phyloP scores from a whole-genome alignment of 2,113 vertebrate genomes.

The human region GRCh38 chr4:101167001-101167500 shows the following conservation, averaged over 20 bases:
- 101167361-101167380: not conserved
- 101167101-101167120: conserved; percentile 38
- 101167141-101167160: not conserved
- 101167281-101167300: not conserved
- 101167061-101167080: not conserved
- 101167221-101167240: not conserved
- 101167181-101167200: not conserved
- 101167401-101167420: not conserved
- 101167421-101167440: not conserved
- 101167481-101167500: not conserved
- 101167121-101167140: not conserved
- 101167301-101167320: not conserved
- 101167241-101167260: not conserved
- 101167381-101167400: not conserved
- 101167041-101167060: conserved; percentile 46
- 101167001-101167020: conserved; percentile 54
- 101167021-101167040: conserved; percentile 45
- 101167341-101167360: not conserved
- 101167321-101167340: not conserved
- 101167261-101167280: not conserved
- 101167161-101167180: not conserved
- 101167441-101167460: not conserved
- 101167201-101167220: not conserved
- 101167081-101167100: not conserved
- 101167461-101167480: not conserved